Evolutionary conservation across 2,888 invertebrate species (phyloP), one percentile per base, ranked within the genome.

Genomic region (Oscheius sp.): DNA sequence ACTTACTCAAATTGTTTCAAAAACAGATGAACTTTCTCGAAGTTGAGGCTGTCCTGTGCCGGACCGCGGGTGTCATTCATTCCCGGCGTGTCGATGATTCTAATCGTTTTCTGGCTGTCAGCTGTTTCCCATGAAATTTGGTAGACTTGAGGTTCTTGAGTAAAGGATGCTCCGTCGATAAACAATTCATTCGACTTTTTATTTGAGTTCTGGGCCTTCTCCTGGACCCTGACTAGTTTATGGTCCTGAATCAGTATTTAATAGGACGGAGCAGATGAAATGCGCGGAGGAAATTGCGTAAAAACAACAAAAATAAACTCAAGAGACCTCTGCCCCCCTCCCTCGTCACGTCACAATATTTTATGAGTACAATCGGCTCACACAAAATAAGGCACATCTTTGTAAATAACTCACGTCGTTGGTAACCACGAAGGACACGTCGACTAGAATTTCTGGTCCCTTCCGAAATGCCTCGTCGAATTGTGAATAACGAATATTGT

Each of bases 31-130:
- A 61, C 45, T 38, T 61, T 26, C n/a, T 47, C 49, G 20, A 63
- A 63, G 33, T 63, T 63, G 26, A n/a, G 8, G 6, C 17, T 33
- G 32, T 63, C 63, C 22, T 49, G 49, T 5, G 47, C 17, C 2
- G 20, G 5, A n/a, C 63, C 63, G 8, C 63, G n/a, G 3, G 47
- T 45, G 17, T 63, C 63, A 17, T 17, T 47, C 9, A 63, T 28
- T 26, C 63, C 63, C 28, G 63, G 63, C n/a, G 63, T 63, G 49
- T 63, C 63, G 47, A 63, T 63, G 20, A 63, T 47, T 3, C 49
- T 28, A 20, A 63, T 38, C n/a, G 3, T 9, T 20, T 59, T 59
- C n/a, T 45, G 9, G 3, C 47, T 24, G 22, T 4, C 22, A 12
- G 20, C 47, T 5, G 20, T 12, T 20, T 50, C 30, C 50, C 50